Evolutionary conservation across 2,888 invertebrate species (phyloP).

Genomic region (Cryptocheilus praepositus): DNA sequence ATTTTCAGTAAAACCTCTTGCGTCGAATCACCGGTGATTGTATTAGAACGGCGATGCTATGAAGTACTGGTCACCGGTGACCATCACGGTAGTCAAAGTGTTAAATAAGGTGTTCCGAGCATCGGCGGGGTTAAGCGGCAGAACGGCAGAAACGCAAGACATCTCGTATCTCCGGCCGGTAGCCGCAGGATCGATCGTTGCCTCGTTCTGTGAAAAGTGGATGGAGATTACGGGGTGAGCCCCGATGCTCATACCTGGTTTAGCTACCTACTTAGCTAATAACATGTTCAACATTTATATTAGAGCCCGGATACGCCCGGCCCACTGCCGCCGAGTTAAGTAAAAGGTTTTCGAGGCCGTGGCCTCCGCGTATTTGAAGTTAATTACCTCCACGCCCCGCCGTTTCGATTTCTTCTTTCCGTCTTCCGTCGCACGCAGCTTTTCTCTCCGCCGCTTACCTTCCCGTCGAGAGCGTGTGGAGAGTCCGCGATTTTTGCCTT

Average conservation of each 20-base stretch:
- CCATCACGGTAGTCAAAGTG: too few relatives aligned
- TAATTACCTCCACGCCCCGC: slow-evolving; percentile 13
- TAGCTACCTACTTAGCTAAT: slow-evolving; percentile 26
- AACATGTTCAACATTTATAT: slow-evolving; percentile 40
- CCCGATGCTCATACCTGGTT: slow-evolving; percentile 19
- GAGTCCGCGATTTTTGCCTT: too few relatives aligned
- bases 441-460: not conserved
- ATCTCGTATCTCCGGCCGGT: slow-evolving; percentile 21
- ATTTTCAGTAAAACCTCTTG: too few relatives aligned
- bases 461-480: too few relatives aligned
- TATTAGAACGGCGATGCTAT: too few relatives aligned
- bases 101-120: too few relatives aligned
- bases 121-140: too few relatives aligned
- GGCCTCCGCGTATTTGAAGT: too few relatives aligned
- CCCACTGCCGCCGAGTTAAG: slow-evolving; percentile 1
- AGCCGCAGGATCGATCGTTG: slow-evolving; percentile 33
- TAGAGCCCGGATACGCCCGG: not conserved
- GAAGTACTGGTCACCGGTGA: too few relatives aligned
- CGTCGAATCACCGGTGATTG: too few relatives aligned
- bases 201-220: slow-evolving; percentile 30
- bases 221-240: slow-evolving; percentile 33
- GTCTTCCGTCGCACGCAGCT: not conserved
- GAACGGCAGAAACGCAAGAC: slow-evolving; percentile 8
- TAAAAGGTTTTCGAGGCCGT: not conserved
- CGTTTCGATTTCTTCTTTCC: not conserved